Conservation (phyloP, 2,888 invertebrate genomes). For the Brachylomia viminalis region DNA sequence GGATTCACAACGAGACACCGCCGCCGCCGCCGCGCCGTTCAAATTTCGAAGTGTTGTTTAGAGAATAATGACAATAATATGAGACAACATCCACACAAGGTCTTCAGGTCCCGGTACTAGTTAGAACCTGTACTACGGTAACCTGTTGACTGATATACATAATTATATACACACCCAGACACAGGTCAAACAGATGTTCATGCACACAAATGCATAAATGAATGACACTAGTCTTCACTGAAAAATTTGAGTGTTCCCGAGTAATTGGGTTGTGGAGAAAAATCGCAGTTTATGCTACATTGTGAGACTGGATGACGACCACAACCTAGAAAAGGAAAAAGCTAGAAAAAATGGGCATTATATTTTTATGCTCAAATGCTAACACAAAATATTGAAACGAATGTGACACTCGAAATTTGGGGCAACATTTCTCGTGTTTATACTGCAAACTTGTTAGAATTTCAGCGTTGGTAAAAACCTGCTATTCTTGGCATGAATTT, state of each 20-base stretch:
- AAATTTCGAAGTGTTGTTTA: background rate
- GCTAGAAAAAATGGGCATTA: conserved; percentile 18
- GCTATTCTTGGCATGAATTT: background rate
- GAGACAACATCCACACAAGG: no score
- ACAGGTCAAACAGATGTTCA: no score
- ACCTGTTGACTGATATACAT: no score
- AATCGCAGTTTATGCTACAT: background rate
- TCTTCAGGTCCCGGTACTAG: no score
- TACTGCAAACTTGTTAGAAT: background rate
- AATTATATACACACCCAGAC: no score
- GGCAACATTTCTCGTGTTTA: background rate
- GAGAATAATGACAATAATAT: no score
- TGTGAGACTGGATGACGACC: background rate
- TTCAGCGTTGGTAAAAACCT: background rate
- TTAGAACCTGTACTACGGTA: no score
- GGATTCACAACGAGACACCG: no score
- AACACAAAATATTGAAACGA: conserved; percentile 11
- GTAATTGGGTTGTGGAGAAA: background rate
- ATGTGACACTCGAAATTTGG: background rate
- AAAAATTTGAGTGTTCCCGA: background rate
- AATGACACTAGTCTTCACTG: no score
- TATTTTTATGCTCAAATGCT: background rate
- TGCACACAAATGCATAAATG: no score
- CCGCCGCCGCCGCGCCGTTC: no score
- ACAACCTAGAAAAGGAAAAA: background rate